Base-by-base conservation (phyloP, 2,888 invertebrate genomes). In the Netelia melanura region DNA sequence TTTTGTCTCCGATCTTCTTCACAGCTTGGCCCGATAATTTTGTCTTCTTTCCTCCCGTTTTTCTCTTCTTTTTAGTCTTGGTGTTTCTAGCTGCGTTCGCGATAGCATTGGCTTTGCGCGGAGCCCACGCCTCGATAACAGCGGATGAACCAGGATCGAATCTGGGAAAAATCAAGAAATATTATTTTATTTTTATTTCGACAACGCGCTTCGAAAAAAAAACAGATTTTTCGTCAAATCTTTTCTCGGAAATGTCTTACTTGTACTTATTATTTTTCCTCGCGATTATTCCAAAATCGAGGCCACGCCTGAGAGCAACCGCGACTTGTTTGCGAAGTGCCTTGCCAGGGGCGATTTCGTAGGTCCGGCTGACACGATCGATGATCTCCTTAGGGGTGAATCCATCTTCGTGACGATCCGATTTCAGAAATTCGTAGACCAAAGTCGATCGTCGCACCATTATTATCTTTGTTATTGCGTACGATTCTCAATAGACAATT, bases 281-380 rank as follows among this genome's bases (percentile, higher is more conserved):
- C 44, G 87, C 82, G 3, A 93, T 84, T 65, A 93, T 91, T 5
- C 92, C 92, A 71, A 89, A 92, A 85, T 90, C 89, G 68, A 93
- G 77, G 6, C 93, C 92, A 2, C 91, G 90, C 1, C 89, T 89
- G 43, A 93, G 88, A 3, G 92, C 92, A 30, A 89, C 79, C 8
- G 86, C 81, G 71, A 93, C 87, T 72, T 92, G 89, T 64, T 88
- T 86, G 10, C 88, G 88, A 23, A 91, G 84, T 0, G 71, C 75
- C 70, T 90, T 90, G 0, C 89, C 90, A 1, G 88, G 54, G 8
- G 67, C 43, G 38, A 92, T 88, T 61, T 87, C 86, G 81, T 91
- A 88, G 30, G 81, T 87, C 62, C 84, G 72, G 83, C 91, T 89
- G 62, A 92, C 88, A 30, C 88, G 88, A 11, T 89, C 82, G 71